These are phyloP conservation scores for Pantherophis guttatus DNA, from an alignment of 2,113 vertebrate genomes.

Conservation along the genomic window DNA sequence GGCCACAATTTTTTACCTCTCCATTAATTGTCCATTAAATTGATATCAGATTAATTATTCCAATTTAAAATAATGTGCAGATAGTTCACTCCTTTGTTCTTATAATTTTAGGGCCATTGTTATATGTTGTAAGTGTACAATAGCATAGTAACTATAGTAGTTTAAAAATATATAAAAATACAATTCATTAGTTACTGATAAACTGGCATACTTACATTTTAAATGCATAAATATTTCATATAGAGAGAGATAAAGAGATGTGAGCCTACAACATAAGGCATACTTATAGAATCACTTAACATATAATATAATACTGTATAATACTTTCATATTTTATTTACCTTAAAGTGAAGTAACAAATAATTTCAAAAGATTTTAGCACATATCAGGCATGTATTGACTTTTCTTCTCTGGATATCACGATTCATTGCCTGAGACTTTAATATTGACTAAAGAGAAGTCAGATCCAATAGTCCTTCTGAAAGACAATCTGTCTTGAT, in stretches of 20 bases:
- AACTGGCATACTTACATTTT: not conserved
- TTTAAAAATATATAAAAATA: not conserved
- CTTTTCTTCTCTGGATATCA: not conserved
- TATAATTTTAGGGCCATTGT: slow-evolving; percentile 19
- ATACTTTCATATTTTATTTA: not conserved
- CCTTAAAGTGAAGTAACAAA: slow-evolving; percentile 3
- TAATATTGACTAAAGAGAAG: slow-evolving; percentile 5
- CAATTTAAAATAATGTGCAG: slow-evolving; percentile 27
- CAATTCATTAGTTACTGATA: not conserved
- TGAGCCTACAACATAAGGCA: not conserved
- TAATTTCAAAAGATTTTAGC: slow-evolving; percentile 25
- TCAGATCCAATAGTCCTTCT: not conserved
- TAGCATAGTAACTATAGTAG: not conserved
- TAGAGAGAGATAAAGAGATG: not conserved
- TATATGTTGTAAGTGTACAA: slow-evolving; percentile 19
- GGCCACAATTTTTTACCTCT: no score
- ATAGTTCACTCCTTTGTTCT: slow-evolving; percentile 25
- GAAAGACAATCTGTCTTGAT: not conserved
- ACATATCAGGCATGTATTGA: slow-evolving; percentile 17
- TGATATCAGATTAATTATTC: slow-evolving; percentile 19
- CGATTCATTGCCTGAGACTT: slow-evolving; percentile 21
- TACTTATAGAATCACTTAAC: slow-evolving; percentile 2
- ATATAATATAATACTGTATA: not conserved
- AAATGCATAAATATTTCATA: not conserved
- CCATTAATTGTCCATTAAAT: not conserved